Conservation (phyloP, 2,113 vertebrate species). For the Nesogale talazaci region DNA sequence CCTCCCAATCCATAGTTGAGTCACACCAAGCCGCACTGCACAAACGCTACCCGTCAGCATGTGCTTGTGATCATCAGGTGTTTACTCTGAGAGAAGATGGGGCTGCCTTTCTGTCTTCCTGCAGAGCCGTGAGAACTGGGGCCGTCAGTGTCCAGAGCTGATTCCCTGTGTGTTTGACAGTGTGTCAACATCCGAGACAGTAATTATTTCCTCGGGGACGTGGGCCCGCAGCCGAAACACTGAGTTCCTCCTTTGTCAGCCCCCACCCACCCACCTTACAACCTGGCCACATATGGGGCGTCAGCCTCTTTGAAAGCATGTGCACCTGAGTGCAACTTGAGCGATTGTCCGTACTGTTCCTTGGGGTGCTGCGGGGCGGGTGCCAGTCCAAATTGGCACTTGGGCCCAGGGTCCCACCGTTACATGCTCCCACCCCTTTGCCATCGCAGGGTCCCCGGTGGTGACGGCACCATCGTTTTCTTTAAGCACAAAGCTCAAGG, state of each 20-base stretch:
- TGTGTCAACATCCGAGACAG: conserved; percentile 18
- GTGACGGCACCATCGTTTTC: background rate
- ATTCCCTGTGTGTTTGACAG: conserved; percentile 54
- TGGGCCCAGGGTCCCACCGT: background rate
- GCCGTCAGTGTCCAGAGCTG: conserved; percentile 14
- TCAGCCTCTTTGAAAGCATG: background rate
- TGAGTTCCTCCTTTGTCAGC: conserved; percentile 9
- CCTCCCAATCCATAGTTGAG: too few relatives aligned
- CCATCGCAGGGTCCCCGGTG: background rate
- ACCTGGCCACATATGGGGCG: conserved; percentile 12
- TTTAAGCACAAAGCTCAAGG: background rate
- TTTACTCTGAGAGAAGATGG: background rate
- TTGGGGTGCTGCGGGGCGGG: background rate
- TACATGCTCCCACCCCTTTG: conserved; percentile 25
- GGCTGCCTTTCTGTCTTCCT: background rate
- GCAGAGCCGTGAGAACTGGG: background rate
- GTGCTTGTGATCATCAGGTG: conserved; percentile 12
- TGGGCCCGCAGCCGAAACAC: background rate
- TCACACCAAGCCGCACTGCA: too few relatives aligned
- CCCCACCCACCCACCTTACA: background rate
- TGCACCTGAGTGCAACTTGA: background rate
- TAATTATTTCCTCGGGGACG: conserved; percentile 44
- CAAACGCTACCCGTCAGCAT: too few relatives aligned
- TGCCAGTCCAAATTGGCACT: background rate
- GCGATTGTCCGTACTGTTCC: background rate